Conservation (phyloP, 2,113 vertebrate species). For the Bombycilla garrulus region DNA sequence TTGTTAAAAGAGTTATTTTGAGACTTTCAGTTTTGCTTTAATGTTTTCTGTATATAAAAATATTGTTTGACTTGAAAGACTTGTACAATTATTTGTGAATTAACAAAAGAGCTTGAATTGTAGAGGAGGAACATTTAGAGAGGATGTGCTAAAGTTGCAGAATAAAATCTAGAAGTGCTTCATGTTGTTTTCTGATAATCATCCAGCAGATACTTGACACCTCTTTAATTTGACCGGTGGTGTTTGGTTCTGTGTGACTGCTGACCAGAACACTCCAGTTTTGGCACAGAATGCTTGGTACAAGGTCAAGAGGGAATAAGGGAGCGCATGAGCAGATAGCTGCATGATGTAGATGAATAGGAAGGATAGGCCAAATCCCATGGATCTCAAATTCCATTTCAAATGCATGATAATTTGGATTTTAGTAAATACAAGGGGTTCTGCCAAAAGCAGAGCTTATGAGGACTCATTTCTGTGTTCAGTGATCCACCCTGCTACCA, state of each 20-base stretch:
- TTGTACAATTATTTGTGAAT: not conserved
- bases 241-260: constrained; percentile 46
- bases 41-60: not conserved
- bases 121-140: not conserved
- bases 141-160: constrained; percentile 3
- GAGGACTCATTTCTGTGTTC: not conserved
- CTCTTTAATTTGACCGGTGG: constrained; percentile 54
- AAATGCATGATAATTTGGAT: constrained; percentile 32
- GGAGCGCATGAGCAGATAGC: constrained; percentile 33
- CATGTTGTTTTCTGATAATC: constrained; percentile 55
- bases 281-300: constrained; percentile 53
- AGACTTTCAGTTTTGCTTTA: constrained; percentile 68
- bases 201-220: constrained; percentile 58
- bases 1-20: constrained; percentile 58
- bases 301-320: constrained; percentile 43
- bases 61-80: not conserved
- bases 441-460: constrained; percentile 16
- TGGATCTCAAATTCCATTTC: constrained; percentile 16
- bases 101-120: not conserved
- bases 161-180: constrained; percentile 21
- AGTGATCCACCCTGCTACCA: not conserved
- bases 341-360: not conserved
- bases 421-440: constrained; percentile 1
- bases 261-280: constrained; percentile 54
- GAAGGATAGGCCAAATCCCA: constrained; percentile 20